Evolutionary conservation across 30 jellyfish, hydroid and myxozoan genomes (phyloP), one percentile per base, ranked within the genome.

Genomic region (Chironex yamaguchii): DNA sequence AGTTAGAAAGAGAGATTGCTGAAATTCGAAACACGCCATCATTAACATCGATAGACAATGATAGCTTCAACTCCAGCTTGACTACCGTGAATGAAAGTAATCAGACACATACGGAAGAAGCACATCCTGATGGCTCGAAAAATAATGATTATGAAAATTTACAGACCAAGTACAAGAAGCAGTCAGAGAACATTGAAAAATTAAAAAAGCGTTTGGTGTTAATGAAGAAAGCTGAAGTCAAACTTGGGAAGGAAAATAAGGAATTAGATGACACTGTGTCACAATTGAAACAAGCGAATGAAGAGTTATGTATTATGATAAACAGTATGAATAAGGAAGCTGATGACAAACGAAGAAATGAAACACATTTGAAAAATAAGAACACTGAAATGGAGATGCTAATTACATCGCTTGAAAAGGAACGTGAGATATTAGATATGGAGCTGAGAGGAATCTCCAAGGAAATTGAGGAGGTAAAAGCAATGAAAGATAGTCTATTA

Each of bases 171-270:
- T 34, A 29, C 29, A 68, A 36, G 28, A 79, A 83, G 32, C 21
- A 58, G 34, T n/a, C 76, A 2, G 87, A 27, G 6, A 75, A 32
- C 17, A 26, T 87, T 2, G 91, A 87, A 22, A 93, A 93, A 49
- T 89, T 90, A 2, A 87, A 87, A 82, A 93, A 87, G 63, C 82
- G 71, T 26, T 0, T 87, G 1, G 93, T 95, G 34, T 13, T 75
- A 17, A n/a, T 89, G 91, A 93, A 88, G 89, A 88, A 88, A 77
- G 94, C 89, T 3, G 98, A 88, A 48, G 20, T 76, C 36, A 75
- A 74, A 42, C 91, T 68, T n/a, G 96, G 92, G 58, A 82, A 74
- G 49, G 98, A 82, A 67, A 78, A 74, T 27, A 78, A 69, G 4
- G 91, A 53, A 77, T 52, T 89, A 13, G 80, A 71, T 29, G 21